phyloP scores from a whole-genome alignment of 2,113 vertebrate species.

The Solea senegalensis region DNA sequence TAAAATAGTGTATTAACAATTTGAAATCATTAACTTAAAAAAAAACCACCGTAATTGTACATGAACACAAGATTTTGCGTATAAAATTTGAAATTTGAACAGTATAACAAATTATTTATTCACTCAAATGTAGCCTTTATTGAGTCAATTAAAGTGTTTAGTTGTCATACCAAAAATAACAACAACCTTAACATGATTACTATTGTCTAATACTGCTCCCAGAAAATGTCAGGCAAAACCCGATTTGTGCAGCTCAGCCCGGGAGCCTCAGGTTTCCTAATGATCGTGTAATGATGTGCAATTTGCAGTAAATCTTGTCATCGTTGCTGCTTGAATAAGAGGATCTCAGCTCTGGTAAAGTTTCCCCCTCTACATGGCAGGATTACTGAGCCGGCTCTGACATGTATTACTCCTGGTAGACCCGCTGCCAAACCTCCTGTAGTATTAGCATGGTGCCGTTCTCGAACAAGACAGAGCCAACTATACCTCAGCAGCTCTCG shows the following conservation, averaged over 20 bases:
- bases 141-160: background rate
- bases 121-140: too few relatives aligned
- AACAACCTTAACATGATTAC: conserved; percentile 49
- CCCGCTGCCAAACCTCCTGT: conserved; percentile 43
- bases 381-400: conserved; percentile 48
- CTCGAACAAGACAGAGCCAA: conserved; percentile 39
- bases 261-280: conserved; percentile 59
- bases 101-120: too few relatives aligned
- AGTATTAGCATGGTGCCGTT: conserved; percentile 41
- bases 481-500: conserved; percentile 32
- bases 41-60: too few relatives aligned
- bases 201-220: conserved; percentile 51
- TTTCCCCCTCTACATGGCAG: conserved; percentile 36
- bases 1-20: too few relatives aligned
- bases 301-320: conserved; percentile 65
- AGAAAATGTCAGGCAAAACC: conserved; percentile 34
- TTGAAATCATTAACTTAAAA: too few relatives aligned
- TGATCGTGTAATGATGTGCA: conserved; percentile 65
- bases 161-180: background rate
- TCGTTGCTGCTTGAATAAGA: conserved; percentile 48
- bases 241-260: conserved; percentile 40
- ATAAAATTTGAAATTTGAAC: too few relatives aligned
- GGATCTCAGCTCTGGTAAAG: conserved; percentile 26
- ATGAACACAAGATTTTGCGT: too few relatives aligned
- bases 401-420: conserved; percentile 10